Base-by-base conservation (phyloP, 2,888 invertebrate genomes). In the Meta bourneti region DNA sequence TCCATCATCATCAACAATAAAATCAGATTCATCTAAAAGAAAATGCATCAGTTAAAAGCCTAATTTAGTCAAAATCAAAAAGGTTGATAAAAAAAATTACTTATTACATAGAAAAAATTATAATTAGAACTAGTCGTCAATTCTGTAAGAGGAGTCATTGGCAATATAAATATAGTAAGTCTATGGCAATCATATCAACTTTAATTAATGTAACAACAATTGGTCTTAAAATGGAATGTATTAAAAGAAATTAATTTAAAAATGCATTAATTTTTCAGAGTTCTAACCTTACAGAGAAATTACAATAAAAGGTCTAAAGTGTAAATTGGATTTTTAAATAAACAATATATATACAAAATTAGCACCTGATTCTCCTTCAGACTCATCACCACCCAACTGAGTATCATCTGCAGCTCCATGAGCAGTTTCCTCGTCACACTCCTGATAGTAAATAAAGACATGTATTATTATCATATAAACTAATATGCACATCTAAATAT, bases 1-100 rank as follows among this genome's bases (percentile, higher is more conserved):
- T 0, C 98, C 98, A 94, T 99, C 98, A 94, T 98, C 99, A 94
- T 98, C 99, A 0, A 99, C 99, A 94, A 99, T 99, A 95, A 99
- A 99, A 95, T 98, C 98, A 95, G 98, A 98, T 6, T 97, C 97
- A 94, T 95, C 95, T 91, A 88, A 87, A 79, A 51, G 49, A 51
- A 79, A 11, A 54, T 34, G 9, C 34, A n/a, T 72, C 34, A 34
- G 4, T n/a, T 34, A 34, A 34, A 34, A 34, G 34, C 4, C 34
- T 84, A 34, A 34, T 34, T 34, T 34, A 34, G 34, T n/a, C n/a
- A n/a, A n/a, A 72, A 79, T 70, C 19, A 74, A 13, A 52, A 77
- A 20, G 54, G 16, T 71, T 20, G 48, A 74, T 19, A 72, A 20
- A n/a, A 80, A 8, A 19, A 69, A 69, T 11, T 13, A 0, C 49